These are phyloP conservation scores for Neuroterus valhalla DNA, from an alignment of 1,140 invertebrate genomes.

Conservation along the genomic window DNA sequence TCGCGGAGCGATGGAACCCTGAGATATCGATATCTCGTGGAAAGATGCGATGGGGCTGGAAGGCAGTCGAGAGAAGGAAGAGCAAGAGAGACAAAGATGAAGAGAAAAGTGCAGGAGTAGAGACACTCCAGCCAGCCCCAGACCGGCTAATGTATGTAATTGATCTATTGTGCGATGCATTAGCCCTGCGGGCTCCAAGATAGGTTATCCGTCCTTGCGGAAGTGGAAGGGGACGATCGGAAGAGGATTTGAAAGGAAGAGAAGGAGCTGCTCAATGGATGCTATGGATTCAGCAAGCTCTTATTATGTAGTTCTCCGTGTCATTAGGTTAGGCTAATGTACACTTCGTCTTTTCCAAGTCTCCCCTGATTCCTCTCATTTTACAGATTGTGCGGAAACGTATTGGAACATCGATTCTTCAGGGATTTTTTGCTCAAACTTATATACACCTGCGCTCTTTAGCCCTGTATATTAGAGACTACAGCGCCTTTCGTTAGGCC, in stretches of 20 bases:
- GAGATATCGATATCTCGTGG: slow-evolving; percentile 57
- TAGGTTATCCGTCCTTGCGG: slow-evolving; percentile 44
- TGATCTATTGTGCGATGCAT: slow-evolving; percentile 73
- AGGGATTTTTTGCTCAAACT: no score
- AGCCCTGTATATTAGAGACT: slow-evolving; percentile 33
- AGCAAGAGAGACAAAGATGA: slow-evolving; percentile 36
- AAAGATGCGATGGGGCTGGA: neutral
- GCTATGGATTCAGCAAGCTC: neutral
- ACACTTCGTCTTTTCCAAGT: neutral
- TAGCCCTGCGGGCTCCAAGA: slow-evolving; percentile 60
- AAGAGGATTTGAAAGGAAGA: slow-evolving; percentile 27
- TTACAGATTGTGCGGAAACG: neutral
- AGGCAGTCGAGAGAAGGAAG: slow-evolving; percentile 28
- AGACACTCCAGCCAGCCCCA: slow-evolving; percentile 54
- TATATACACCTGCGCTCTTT: slow-evolving; percentile 5
- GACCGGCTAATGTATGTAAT: slow-evolving; percentile 70
- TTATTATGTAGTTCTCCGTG: slow-evolving; percentile 33
- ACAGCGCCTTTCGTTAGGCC: slow-evolving; percentile 46
- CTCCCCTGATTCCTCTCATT: neutral
- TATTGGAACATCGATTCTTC: neutral
- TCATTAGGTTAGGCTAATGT: slow-evolving; percentile 46
- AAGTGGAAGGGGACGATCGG: slow-evolving; percentile 10
- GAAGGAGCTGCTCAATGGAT: neutral
- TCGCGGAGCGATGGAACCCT: slow-evolving; percentile 28
- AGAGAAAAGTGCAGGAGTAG: slow-evolving; percentile 45